Conservation (phyloP, 1,140 invertebrate species). For the Bombus consobrinus region DNA sequence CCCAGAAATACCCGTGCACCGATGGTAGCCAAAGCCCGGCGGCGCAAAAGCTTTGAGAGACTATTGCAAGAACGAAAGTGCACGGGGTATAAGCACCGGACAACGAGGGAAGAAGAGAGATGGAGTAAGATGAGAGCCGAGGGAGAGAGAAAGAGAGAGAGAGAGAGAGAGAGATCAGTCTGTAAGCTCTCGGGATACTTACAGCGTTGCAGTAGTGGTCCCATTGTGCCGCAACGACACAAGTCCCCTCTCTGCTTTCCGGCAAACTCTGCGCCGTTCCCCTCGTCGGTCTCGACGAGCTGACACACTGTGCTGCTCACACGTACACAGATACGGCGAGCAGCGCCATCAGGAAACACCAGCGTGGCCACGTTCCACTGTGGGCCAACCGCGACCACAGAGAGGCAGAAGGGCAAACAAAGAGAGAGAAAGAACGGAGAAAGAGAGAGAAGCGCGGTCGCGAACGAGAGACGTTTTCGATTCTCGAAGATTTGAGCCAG, state of each 20-base stretch:
- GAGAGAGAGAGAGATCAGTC: constrained; percentile 56
- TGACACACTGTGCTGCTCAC: constrained; percentile 53
- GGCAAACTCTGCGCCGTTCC: constrained; percentile 37
- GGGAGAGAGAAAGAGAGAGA: neutral
- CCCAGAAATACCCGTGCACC: constrained; percentile 63
- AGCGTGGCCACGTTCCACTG: constrained; percentile 39
- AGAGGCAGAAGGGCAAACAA: neutral
- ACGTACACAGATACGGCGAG: constrained; percentile 28
- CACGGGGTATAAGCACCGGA: constrained; percentile 28
- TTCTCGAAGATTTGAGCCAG: neutral
- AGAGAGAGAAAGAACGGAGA: neutral
- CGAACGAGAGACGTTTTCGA: constrained; percentile 22
- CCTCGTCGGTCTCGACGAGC: constrained; percentile 37
- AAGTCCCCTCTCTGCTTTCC: constrained; percentile 66
- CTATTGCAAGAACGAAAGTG: constrained; percentile 48
- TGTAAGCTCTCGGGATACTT: constrained; percentile 70
- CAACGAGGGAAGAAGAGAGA: neutral
- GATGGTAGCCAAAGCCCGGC: constrained; percentile 42
- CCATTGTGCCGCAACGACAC: constrained; percentile 73
- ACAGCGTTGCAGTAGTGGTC: constrained; percentile 70
- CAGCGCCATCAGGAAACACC: constrained; percentile 49
- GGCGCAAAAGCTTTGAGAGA: constrained; percentile 53
- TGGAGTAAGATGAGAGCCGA: neutral
- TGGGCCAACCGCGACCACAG: constrained; percentile 9
- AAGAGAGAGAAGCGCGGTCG: neutral